phyloP scores from a whole-genome alignment of 2,797 vertebrate genomes.

The Clarias platycephalus region DNA sequence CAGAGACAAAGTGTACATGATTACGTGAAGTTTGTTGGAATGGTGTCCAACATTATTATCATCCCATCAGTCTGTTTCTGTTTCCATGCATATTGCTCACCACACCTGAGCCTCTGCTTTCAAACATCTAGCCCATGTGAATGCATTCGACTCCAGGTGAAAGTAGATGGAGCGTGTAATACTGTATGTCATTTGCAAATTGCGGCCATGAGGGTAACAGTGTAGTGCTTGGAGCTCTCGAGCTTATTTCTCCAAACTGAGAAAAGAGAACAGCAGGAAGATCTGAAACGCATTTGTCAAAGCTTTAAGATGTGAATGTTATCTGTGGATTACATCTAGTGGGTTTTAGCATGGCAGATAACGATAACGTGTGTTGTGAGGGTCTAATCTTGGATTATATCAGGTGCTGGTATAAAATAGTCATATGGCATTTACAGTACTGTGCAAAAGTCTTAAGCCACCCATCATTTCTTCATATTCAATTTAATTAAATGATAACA shows the following conservation, averaged over 20 bases:
- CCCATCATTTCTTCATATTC: too few relatives aligned
- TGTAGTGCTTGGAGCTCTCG: background rate
- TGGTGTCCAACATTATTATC: background rate
- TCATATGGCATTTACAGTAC: background rate
- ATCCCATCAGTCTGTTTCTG: background rate
- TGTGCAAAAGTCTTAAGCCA: too few relatives aligned
- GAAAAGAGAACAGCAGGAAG: background rate
- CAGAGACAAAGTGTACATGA: background rate
- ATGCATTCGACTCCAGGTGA: slow-evolving; percentile 56
- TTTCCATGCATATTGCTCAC: slow-evolving; percentile 4
- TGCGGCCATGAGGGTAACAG: slow-evolving; percentile 17
- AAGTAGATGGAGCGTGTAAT: slow-evolving; percentile 64
- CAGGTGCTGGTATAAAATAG: background rate
- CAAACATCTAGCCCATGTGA: slow-evolving; percentile 31
- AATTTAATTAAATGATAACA: too few relatives aligned
- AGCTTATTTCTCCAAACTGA: slow-evolving; percentile 18
- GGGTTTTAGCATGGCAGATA: background rate
- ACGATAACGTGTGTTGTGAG: background rate
- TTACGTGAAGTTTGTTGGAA: background rate
- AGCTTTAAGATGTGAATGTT: background rate
- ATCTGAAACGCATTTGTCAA: background rate
- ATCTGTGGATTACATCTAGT: background rate
- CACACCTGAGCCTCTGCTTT: slow-evolving; percentile 55
- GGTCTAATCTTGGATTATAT: background rate
- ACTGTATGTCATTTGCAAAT: slow-evolving; percentile 48